Conservation (phyloP, 2,888 invertebrate species). For the Nyleta sp. region DNA sequence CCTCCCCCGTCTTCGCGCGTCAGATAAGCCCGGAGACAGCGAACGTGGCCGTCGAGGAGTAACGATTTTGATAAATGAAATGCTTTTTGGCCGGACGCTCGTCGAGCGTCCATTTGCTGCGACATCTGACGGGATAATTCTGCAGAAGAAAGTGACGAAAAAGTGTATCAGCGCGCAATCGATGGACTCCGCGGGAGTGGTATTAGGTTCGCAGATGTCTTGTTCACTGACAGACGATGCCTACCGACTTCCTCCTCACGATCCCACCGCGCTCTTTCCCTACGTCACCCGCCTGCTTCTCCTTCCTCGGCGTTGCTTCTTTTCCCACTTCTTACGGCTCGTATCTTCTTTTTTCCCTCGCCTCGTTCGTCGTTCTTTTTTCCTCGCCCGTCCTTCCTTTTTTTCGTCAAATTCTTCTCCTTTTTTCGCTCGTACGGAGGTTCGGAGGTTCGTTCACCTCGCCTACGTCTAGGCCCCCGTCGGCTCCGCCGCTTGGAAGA, state of each 20-base stretch:
- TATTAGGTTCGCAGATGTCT: slow-evolving; percentile 58
- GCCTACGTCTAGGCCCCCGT: slow-evolving; percentile 72
- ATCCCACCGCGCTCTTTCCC: slow-evolving; percentile 61
- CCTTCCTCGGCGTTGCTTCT: slow-evolving; percentile 52
- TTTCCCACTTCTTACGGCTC: slow-evolving; percentile 51
- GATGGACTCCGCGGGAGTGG: slow-evolving; percentile 38
- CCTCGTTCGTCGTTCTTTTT: slow-evolving; percentile 52
- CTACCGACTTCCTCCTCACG: slow-evolving; percentile 52
- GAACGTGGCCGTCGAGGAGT: slow-evolving; percentile 12
- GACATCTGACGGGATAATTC: slow-evolving; percentile 22
- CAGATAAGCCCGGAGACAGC: slow-evolving; percentile 21
- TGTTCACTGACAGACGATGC: slow-evolving; percentile 46
- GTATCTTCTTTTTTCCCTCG: slow-evolving; percentile 50
- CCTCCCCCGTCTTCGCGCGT: background rate
- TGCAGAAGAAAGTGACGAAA: slow-evolving; percentile 24
- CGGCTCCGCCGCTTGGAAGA: slow-evolving; percentile 52
- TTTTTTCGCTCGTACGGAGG: slow-evolving; percentile 69
- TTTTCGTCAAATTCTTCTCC: slow-evolving; percentile 64
- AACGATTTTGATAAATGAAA: slow-evolving; percentile 40
- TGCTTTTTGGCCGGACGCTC: slow-evolving; percentile 1
- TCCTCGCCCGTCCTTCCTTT: slow-evolving; percentile 54
- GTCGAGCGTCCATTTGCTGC: slow-evolving; percentile 11
- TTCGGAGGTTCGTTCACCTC: slow-evolving; percentile 82
- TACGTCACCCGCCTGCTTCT: slow-evolving; percentile 62
- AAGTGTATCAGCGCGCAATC: slow-evolving; percentile 17